Base-by-base conservation (phyloP, 2,888 invertebrate species). In the Neelides folsomi region DNA sequence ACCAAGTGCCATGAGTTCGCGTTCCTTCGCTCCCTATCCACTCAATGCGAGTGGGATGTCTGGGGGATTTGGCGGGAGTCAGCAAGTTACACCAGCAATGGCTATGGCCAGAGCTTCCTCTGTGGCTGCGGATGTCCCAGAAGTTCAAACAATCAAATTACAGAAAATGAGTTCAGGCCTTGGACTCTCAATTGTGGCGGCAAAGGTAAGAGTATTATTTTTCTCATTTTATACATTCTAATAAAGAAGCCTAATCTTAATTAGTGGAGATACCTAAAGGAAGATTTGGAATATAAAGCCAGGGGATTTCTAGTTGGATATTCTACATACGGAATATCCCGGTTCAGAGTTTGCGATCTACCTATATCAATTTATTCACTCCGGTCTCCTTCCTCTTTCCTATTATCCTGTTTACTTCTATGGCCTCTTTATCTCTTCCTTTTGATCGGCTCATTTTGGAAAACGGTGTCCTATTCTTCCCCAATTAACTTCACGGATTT, bases 121-220 rank as follows among this genome's bases (percentile, higher is more conserved):
- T 2, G 18, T 20, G 13, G 19, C 48, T n/a, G 37, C 56, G 15
- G 55, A 57, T 40, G 59, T 60, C 64, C 84, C 86, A 10, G 82
- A 86, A 67, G 74, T 89, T 54, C 83, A 87, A 68, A 78, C 85
- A 51, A 87, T 95, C 65, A 82, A 88, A 68, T 77, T 95, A 58
- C 84, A 89, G 69, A 95, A 97, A 74, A 89, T 90, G 67, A 83
- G 86, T 57, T 90, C 87, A 67, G 95, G 97, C 58, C 94, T 98
- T 86, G 98, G 98, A 10, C 78, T 98, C 65, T 95, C 94, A 68
- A 98, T 98, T 66, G 95, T 98, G 3, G 97, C 97, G 9, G 97
- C 97, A 20, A 93, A 93, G 79, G 86, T 86, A 68, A 67, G 70
- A 66, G 16, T 42, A 27, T 15, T 4, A 12, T 38, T 37, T 10